Conservation (phyloP, 2,797 vertebrate species). For the Siniperca scherzeri region DNA sequence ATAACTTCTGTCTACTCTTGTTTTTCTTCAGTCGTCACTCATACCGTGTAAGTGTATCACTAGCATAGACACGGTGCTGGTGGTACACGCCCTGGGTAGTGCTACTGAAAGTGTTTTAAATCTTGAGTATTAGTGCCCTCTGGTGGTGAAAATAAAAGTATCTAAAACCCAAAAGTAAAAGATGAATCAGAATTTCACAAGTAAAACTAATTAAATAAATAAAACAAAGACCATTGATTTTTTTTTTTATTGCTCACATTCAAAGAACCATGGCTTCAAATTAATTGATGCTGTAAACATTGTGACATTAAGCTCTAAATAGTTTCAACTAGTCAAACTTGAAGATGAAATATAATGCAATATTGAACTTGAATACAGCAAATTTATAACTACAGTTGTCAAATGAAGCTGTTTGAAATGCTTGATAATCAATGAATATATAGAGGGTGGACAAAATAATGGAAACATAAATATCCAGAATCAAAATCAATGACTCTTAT, state of each 20-base stretch:
- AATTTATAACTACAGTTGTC: not conserved
- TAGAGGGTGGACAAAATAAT: constrained; percentile 3
- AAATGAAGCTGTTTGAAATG: not conserved
- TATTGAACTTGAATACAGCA: not conserved
- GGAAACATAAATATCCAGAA: not conserved
- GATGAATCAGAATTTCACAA: not conserved
- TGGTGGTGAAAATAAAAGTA: constrained; percentile 44
- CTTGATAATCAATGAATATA: not conserved
- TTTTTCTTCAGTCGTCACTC: constrained; percentile 35
- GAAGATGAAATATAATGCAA: not conserved
- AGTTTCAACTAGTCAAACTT: not conserved
- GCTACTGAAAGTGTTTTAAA: not conserved
- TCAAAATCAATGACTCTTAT: not conserved
- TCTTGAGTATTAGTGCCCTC: constrained; percentile 33
- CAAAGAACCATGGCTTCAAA: not conserved
- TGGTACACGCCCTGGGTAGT: constrained; percentile 6
- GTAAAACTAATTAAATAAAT: not conserved
- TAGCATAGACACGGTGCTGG: not conserved
- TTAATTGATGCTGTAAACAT: constrained; percentile 30
- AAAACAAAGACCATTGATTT: not conserved
- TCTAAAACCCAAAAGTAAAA: not conserved
- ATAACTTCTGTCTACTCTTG: constrained; percentile 55
- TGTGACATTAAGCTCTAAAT: not conserved
- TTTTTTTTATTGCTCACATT: not conserved
- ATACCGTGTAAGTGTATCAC: not conserved